Evolutionary conservation across 2,113 vertebrate genomes (phyloP).

Genomic region (Burhinus oedicnemus): DNA sequence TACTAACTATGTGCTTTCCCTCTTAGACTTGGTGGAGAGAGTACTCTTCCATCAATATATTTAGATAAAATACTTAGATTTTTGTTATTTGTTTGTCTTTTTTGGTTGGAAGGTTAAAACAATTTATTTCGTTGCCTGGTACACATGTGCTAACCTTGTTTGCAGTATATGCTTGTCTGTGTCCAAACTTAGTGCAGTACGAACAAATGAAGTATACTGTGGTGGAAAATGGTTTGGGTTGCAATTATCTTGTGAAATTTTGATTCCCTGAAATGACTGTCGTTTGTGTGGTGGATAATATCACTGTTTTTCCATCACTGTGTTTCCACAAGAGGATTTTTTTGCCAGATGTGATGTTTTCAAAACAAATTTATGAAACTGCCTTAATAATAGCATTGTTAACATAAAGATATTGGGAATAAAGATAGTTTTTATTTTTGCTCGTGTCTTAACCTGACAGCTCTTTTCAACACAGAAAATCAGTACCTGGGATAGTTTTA

Average conservation of each 20-base stretch:
- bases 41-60: not conserved
- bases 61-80: not conserved
- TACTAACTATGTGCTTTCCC: not conserved
- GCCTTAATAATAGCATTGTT: not conserved
- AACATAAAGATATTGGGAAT: not conserved
- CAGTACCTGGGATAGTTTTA: constrained; percentile 12
- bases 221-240: not conserved
- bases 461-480: not conserved
- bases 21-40: not conserved
- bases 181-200: not conserved
- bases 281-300: not conserved
- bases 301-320: not conserved
- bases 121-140: not conserved
- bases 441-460: not conserved
- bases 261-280: not conserved
- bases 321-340: not conserved
- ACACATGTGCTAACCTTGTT: not conserved
- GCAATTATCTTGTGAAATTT: not conserved
- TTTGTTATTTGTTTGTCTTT: not conserved
- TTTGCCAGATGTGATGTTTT: not conserved
- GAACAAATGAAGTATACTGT: not conserved
- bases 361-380: not conserved
- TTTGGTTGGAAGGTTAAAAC: not conserved
- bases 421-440: not conserved
- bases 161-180: not conserved